Conservation (phyloP, 2,113 vertebrate genomes). For the Trichomycterus rosablanca region DNA sequence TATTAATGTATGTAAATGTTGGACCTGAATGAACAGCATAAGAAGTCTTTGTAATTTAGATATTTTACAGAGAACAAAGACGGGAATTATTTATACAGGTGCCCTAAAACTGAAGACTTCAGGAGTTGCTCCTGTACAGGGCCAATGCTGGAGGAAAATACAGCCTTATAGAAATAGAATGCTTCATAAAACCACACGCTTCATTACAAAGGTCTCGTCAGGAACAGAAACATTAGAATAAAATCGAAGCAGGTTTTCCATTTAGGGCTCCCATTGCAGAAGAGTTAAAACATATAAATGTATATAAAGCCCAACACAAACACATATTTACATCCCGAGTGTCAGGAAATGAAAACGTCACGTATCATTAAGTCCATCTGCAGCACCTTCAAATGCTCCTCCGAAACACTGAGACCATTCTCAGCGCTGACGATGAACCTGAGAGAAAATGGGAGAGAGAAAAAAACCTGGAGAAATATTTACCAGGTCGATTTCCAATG, state of each 20-base stretch:
- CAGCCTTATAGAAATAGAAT: background rate
- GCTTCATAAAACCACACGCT: background rate
- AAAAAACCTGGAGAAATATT: background rate
- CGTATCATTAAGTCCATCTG: constrained; percentile 79
- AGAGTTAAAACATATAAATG: constrained; percentile 63
- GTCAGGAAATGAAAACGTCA: constrained; percentile 72
- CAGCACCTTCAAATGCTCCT: constrained; percentile 67
- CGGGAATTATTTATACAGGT: too few species aligned
- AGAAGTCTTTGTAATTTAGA: too few species aligned
- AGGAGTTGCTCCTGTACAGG: too few species aligned
- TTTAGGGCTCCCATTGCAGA: constrained; percentile 60
- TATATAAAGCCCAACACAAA: constrained; percentile 66
- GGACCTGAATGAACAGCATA: too few species aligned
- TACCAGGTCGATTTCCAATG: constrained; percentile 10
- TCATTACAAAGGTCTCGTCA: background rate
- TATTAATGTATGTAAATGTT: too few species aligned
- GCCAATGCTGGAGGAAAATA: too few species aligned
- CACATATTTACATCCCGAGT: constrained; percentile 71
- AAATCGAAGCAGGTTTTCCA: constrained; percentile 51
- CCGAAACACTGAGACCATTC: constrained; percentile 58
- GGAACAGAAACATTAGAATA: background rate
- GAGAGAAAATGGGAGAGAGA: constrained; percentile 2
- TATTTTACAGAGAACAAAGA: too few species aligned
- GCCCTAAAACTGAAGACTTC: too few species aligned
- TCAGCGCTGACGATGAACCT: constrained; percentile 63